phyloP scores from a whole-genome alignment of 2,113 vertebrate genomes.

The Puffinus mauretanicus region DNA sequence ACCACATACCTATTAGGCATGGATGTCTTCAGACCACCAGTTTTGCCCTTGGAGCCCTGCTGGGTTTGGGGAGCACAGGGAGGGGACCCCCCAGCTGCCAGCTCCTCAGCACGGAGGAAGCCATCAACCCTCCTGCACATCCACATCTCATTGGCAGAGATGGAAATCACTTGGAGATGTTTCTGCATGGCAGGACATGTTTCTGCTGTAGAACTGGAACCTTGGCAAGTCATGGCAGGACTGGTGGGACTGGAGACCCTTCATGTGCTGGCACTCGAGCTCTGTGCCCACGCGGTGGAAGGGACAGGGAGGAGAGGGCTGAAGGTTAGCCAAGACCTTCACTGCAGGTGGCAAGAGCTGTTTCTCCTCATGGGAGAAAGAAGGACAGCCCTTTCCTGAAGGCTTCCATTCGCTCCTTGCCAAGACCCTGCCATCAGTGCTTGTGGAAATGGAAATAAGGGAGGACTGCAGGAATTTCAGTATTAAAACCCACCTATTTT shows the following conservation, averaged over 20 bases:
- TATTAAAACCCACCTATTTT: neutral
- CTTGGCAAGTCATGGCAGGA: neutral
- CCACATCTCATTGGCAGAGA: neutral
- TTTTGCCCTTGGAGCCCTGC: neutral
- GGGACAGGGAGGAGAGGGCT: neutral
- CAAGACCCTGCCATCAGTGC: neutral
- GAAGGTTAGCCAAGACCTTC: neutral
- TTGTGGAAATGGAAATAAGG: neutral
- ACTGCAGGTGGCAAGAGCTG: neutral
- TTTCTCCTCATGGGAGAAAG: neutral
- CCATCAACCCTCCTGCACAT: neutral
- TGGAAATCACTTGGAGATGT: neutral
- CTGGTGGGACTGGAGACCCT: neutral
- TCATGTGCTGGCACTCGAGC: rapidly evolving
- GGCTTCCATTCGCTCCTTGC: neutral
- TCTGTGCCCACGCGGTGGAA: neutral
- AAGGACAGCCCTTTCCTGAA: neutral
- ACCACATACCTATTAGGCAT: too few relatives aligned
- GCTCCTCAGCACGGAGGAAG: rapidly evolving
- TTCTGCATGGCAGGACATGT: neutral
- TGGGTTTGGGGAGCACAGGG: neutral
- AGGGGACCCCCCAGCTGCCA: neutral
- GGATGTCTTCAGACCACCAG: neutral
- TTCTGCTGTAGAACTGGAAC: neutral
- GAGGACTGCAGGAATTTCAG: neutral